Evolutionary conservation across 2,888 invertebrate species (phyloP), one percentile per base, ranked within the genome.

Genomic region (Leptopilina drosophilae): DNA sequence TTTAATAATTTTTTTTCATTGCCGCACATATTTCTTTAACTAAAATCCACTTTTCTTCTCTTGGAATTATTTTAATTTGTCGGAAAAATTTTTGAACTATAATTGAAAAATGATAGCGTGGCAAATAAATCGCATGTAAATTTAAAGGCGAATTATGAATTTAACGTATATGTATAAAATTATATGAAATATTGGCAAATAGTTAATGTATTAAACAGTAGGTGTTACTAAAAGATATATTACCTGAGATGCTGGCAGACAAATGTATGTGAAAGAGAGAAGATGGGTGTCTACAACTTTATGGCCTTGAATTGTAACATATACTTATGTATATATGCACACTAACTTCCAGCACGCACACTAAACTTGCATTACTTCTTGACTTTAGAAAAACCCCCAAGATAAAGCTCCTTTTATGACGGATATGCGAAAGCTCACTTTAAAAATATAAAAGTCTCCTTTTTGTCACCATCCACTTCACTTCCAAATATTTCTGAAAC

Each of bases 281-380:
- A 62, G 73, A 75, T 78, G 81, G 56, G 77, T 67, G 80, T 66
- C 8, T 66, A 15, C 65, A 66, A 66, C 65, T 66, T 66, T 66
- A 66, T 66, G 65, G 9, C 40, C 65, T 42, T 66, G 65, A 66
- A 66, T 62, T 62, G 62, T 20, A 15, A 15, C n/a, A 62, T 15
- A 62, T 62, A 62, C 14, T n/a, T 59, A 49, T 62, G 42, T 42
- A 62, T 62, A 20, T 8, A 15, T 59, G 59, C 15, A 59, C 15
- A 59, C 15, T 15, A 59, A 59, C 59, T 59, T 59, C n/a, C 15
- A 59, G 20, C 7, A 62, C 62, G 49, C 49, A 62, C 15, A 62
- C 62, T 9, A 62, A 62, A 62, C 62, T 62, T 62, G 9, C 20
- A 3, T 62, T 62, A n/a, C 59, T 59, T 59, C 59, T 59, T 59